Conservation (phyloP, 2,797 vertebrate genomes). For the Typhlichthys eigenmanni region DNA sequence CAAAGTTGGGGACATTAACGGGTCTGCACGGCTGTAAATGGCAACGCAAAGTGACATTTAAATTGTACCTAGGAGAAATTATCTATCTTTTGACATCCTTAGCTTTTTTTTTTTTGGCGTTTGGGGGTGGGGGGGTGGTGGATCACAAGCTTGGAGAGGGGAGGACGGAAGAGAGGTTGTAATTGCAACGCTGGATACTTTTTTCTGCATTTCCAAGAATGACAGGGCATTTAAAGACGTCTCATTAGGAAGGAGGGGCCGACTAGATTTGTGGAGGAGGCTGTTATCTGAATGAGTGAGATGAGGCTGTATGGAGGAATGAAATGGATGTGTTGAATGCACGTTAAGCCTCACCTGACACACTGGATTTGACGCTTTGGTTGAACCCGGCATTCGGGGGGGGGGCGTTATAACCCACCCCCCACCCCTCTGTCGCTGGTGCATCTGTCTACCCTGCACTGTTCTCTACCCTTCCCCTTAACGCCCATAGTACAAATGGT, state of each 20-base stretch:
- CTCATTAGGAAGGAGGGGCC: conserved; percentile 65
- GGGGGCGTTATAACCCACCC: too few relatives aligned
- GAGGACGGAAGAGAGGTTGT: conserved; percentile 80
- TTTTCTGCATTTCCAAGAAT: conserved; percentile 75
- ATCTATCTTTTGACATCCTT: conserved; percentile 99
- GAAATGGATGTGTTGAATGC: background rate
- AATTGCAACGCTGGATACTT: conserved; percentile 89
- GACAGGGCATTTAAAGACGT: conserved; percentile 72
- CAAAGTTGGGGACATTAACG: conserved; percentile 98
- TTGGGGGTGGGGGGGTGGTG: conserved; percentile 5
- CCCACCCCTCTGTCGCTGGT: too few relatives aligned
- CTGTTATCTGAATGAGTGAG: conserved; percentile 30
- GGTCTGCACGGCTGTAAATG: conserved; percentile 94
- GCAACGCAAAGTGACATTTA: conserved; percentile 99
- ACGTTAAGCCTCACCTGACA: conserved; percentile 20
- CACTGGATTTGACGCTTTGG: background rate
- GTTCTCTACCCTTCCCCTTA: too few relatives aligned
- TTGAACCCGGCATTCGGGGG: background rate
- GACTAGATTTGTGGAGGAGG: conserved; percentile 70
- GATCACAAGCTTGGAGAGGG: conserved; percentile 37
- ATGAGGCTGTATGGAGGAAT: conserved; percentile 19
- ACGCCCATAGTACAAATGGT: too few relatives aligned
- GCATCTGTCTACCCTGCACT: too few relatives aligned
- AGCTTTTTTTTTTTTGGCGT: conserved; percentile 72
- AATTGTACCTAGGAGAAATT: conserved; percentile 99